A percentile compares a stretch with the other conserved stretches of the same genome.
Conservation (phyloP, 2,888 invertebrate genomes). For the Palloptera scutellata region DNA sequence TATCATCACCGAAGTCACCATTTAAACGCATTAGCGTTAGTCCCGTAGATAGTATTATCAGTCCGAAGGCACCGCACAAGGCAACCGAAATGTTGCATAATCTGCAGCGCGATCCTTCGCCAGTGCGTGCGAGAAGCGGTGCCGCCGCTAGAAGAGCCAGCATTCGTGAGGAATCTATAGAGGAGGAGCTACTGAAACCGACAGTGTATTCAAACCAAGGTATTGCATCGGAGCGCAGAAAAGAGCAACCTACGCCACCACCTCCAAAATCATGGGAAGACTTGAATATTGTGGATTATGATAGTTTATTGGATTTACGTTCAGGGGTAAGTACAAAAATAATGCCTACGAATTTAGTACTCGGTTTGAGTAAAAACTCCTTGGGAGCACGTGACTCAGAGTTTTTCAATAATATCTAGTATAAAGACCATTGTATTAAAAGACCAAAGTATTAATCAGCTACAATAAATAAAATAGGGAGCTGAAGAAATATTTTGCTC, state of each 20-base stretch:
- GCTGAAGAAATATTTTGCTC: no score
- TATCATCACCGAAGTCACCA: conserved; percentile 51
- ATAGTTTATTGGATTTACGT: conserved; percentile 72
- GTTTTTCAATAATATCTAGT: no score
- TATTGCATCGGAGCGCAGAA: conserved; percentile 1
- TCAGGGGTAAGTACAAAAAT: conserved; percentile 69
- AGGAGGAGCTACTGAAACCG: conserved; percentile 21
- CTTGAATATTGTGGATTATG: conserved; percentile 69
- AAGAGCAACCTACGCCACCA: conserved; percentile 27
- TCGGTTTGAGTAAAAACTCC: no score
- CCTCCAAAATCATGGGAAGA: conserved; percentile 69
- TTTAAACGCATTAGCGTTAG: conserved; percentile 59
- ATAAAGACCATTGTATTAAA: no score
- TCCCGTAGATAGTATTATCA: conserved; percentile 65
- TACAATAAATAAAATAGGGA: no score
- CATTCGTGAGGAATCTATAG: conserved; percentile 26
- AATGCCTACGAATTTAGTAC: no score
- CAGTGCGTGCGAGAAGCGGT: conserved; percentile 60
- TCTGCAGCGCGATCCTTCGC: conserved; percentile 73
- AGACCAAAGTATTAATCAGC: no score
- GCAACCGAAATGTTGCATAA: conserved; percentile 76
- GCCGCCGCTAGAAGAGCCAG: conserved; percentile 38
- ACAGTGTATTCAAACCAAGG: background rate
- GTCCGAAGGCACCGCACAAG: conserved; percentile 67
- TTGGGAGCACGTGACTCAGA: no score